phyloP scores from a whole-genome alignment of 1,140 invertebrate genomes.

The Tetragnatha versicolor region DNA sequence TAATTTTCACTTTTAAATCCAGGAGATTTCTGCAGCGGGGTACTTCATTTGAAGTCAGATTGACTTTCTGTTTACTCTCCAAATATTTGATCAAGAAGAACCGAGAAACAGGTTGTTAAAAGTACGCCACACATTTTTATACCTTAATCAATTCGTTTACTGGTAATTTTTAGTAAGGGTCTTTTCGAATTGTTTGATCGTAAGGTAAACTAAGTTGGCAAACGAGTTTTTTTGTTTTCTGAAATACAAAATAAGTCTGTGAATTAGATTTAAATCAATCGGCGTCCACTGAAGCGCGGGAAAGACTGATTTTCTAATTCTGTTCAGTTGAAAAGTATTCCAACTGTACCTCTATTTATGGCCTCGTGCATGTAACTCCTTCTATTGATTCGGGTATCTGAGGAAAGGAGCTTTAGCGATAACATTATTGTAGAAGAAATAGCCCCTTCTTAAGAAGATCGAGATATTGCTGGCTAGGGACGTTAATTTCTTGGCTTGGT shows the following conservation, averaged over 20 bases:
- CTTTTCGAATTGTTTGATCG: conserved; percentile 43
- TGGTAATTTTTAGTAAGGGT: neutral
- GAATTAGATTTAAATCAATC: conserved; percentile 54
- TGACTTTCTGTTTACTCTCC: conserved; percentile 41
- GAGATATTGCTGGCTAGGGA: conserved; percentile 23
- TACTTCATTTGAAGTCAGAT: conserved; percentile 20
- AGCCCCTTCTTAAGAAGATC: conserved; percentile 4
- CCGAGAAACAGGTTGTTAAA: conserved; percentile 42
- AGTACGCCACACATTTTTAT: conserved; percentile 37
- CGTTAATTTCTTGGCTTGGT: conserved; percentile 14
- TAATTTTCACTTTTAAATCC: conserved; percentile 50
- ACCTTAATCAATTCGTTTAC: conserved; percentile 41
- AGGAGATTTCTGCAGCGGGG: neutral
- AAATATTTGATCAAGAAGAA: conserved; percentile 47
- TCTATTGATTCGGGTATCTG: conserved; percentile 13
- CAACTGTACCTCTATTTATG: conserved; percentile 23
- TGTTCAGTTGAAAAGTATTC: conserved; percentile 35
- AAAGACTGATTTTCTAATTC: conserved; percentile 21
- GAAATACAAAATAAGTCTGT: conserved; percentile 35
- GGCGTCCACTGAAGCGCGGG: conserved; percentile 19
- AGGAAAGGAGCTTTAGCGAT: neutral
- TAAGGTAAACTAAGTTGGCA: conserved; percentile 43
- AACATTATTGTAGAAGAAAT: conserved; percentile 28
- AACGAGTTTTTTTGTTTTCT: conserved; percentile 24
- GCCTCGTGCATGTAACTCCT: conserved; percentile 30